Conservation (phyloP, 2,113 vertebrate genomes). For the Clarias batrachus region DNA sequence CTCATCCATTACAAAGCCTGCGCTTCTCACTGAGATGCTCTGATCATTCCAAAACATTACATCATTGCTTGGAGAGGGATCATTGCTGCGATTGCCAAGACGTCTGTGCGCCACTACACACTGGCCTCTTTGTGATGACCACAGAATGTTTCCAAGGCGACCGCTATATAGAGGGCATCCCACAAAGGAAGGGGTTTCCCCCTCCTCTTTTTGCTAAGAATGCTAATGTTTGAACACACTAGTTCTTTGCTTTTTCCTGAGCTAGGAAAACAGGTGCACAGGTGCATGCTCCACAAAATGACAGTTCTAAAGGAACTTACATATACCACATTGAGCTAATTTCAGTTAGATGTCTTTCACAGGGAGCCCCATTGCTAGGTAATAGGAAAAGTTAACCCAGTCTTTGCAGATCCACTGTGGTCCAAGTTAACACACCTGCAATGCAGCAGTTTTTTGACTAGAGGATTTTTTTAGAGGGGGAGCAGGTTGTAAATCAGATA, state of each 20-base stretch:
- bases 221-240: constrained; percentile 30
- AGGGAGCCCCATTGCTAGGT: not conserved
- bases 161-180: constrained; percentile 44
- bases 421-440: constrained; percentile 8
- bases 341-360: not conserved
- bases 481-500: constrained; percentile 38
- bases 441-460: constrained; percentile 1
- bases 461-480: not conserved
- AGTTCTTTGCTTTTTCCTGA: not conserved
- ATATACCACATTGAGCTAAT: not conserved
- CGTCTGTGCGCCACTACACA: constrained; percentile 54
- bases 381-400: not conserved
- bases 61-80: constrained; percentile 72
- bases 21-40: constrained; percentile 51
- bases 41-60: constrained; percentile 72
- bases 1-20: constrained; percentile 51
- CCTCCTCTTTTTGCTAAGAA: constrained; percentile 15
- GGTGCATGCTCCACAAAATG: not conserved
- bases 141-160: constrained; percentile 54
- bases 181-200: constrained; percentile 33
- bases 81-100: constrained; percentile 64
- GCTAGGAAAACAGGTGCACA: constrained; percentile 17
- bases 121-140: constrained; percentile 55
- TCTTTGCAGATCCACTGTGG: not conserved
- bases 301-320: not conserved